Base-by-base conservation (phyloP, 1,140 invertebrate species). In the Oppia nitens region DNA sequence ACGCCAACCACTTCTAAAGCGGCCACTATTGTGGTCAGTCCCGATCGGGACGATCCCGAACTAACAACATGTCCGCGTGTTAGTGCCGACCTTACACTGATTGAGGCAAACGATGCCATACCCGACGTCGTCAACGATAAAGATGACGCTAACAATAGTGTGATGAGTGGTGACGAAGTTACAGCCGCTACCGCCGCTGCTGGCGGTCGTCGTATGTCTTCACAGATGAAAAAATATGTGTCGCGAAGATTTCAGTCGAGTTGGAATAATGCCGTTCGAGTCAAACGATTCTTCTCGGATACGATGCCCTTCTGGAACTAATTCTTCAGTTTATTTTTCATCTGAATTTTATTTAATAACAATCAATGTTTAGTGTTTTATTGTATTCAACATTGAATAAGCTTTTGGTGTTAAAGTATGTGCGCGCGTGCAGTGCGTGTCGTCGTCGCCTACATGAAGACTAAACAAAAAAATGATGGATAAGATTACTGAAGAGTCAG, bases 11-110 rank as follows among this genome's bases (percentile, higher is more conserved):
- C 14, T 6, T 40, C 17, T 25, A 57, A 51, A 45, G 20, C 47
- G 6, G 56, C 56, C 2, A 57, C 56, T 14, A 57, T 57, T 2
- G 56, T 57, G 1, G 40, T 57, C 17, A 17, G 12, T 23, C 56
- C 56, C 1, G 56, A 57, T 28, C 9, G n/a, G 17, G 56, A 57
- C 9, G 56, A 57, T 9, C 12, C 17, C 9, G 55, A 56, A 6
- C 14, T 47, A 40, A 48, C 48, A 27, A 27, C 24, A 24, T 45
- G 6, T 4, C 29, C 56, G 14, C 23, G n/a, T 32, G n/a, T 57
- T 3, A 57, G 50, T 21, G 56, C 56, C 4, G 56, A 57, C 27
- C 24, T 57, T 14, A 57, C 56, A 20, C 24, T 57, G 20, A 49
- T 49, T 24, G 56, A 57, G 48, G 56, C 40, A 14, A 3, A 11